Evolutionary conservation across 2,888 invertebrate species (phyloP), one percentile per base, ranked within the genome.

Genomic region (Stratiomys singularior): DNA sequence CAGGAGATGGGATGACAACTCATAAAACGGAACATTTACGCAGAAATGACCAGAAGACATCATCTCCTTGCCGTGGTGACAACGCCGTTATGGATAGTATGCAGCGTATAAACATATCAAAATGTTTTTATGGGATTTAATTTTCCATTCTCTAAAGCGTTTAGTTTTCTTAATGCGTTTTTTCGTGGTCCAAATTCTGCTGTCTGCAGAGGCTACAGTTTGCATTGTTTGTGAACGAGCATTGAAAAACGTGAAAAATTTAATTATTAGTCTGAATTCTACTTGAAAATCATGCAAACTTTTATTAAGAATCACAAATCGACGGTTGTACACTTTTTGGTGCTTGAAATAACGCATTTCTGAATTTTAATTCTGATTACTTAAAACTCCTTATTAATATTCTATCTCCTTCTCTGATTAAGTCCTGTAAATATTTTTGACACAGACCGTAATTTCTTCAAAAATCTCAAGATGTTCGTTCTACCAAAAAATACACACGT

Each of bases 1-100:
- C n/a, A 37, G 60, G 58, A 69, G 69, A 69, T 69, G 47, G 47
- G 69, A 74, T 58, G 74, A 74, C 74, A 74, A 74, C 74, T 74
- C 74, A 58, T 74, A 74, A 74, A 74, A 74, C 74, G 74, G 74
- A 74, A 74, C 74, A 60, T 74, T 74, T 74, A 60, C 74, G 74
- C 30, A 74, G 74, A 74, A 74, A 74, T 74, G 74, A 74, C 74
- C 74, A 74, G 37, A 58, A 74, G 60, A 74, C 60, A 74, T 60
- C 58, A 28, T 58, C 74, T 60, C 37, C n/a, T 25, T 44, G 47
- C 69, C 4, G 47, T 47, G 46, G 69, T 69, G 30, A 69, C 37
- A 37, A 37, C 27, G 69, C 21, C 30, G 74, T 74, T 74, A 58
- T 27, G 60, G 15, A 74, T 60, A 23, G 58, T 23, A 23, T 7